Evolutionary conservation across 2,888 invertebrate genomes (phyloP).

Genomic region (Polymixis flavicincta): DNA sequence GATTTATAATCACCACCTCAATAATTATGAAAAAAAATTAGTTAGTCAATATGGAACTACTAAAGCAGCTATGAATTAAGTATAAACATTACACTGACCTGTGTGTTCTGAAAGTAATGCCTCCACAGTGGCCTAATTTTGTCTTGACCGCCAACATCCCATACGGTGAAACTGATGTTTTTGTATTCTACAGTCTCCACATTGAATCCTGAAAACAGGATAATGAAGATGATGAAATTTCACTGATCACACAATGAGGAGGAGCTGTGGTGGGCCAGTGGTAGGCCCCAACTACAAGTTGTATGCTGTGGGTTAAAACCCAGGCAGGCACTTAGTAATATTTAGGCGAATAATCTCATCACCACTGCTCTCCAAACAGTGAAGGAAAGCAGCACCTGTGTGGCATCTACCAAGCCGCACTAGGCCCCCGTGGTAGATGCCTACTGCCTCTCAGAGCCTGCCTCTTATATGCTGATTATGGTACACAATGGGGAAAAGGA

Average conservation of each 20-base stretch:
- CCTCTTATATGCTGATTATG: too few species aligned
- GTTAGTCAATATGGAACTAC: not conserved
- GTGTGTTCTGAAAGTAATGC: constrained; percentile 99
- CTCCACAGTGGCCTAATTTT: constrained; percentile 99
- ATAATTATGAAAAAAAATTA: not conserved
- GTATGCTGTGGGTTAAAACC: too few species aligned
- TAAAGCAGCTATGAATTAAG: not conserved
- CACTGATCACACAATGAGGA: not conserved
- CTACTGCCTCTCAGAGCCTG: too few species aligned
- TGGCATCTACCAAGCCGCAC: too few species aligned
- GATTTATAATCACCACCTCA: not conserved
- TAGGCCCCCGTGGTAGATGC: too few species aligned
- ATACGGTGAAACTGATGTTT: constrained; percentile 99
- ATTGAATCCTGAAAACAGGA: constrained; percentile 95
- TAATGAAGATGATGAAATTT: constrained; percentile 31
- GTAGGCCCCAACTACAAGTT: too few species aligned
- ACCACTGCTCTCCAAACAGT: too few species aligned
- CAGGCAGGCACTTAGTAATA: too few species aligned
- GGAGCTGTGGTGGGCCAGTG: too few species aligned
- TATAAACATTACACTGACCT: constrained; percentile 89
- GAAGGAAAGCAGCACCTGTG: too few species aligned
- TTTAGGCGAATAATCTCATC: too few species aligned
- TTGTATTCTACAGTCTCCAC: constrained; percentile 99
- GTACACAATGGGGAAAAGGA: not conserved
- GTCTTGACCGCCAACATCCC: constrained; percentile 99